These are phyloP conservation scores for Notothenia coriiceps DNA, from an alignment of 2,113 vertebrate species.

Conservation along the genomic window DNA sequence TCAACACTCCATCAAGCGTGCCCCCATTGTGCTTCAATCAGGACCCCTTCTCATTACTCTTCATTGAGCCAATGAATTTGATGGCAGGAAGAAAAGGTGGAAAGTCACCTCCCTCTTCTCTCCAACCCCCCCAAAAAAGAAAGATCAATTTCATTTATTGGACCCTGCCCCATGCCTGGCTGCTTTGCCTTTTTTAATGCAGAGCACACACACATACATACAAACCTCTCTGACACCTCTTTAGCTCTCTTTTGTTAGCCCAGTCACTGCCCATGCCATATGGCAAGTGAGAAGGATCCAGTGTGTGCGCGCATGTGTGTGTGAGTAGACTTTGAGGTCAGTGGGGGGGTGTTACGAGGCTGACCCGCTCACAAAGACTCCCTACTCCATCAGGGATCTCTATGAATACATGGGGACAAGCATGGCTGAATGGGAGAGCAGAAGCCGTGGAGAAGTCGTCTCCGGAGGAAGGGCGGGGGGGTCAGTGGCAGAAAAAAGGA, in stretches of 20 bases:
- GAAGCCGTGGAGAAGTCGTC: constrained; percentile 72
- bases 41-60: constrained; percentile 75
- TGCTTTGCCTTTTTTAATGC: constrained; percentile 70
- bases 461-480: constrained; percentile 31
- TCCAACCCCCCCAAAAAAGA: constrained; percentile 62
- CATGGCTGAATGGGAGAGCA: constrained; percentile 79
- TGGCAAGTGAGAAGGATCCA: constrained; percentile 90
- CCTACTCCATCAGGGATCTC: constrained; percentile 85
- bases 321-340: constrained; percentile 73
- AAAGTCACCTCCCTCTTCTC: constrained; percentile 63
- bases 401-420: constrained; percentile 91
- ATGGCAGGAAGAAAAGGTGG: constrained; percentile 69
- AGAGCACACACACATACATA: constrained; percentile 49
- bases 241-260: constrained; percentile 80
- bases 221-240: constrained; percentile 74
- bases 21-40: constrained; percentile 78
- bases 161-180: constrained; percentile 59
- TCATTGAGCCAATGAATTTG: constrained; percentile 75
- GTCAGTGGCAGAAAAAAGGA: constrained; percentile 47
- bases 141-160: constrained; percentile 89
- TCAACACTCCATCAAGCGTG: constrained; percentile 82
- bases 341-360: constrained; percentile 75
- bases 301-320: constrained; percentile 44
- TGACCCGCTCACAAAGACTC: constrained; percentile 88
- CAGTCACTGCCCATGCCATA: constrained; percentile 86